Conservation (phyloP, 2,797 vertebrate genomes). For the Dromococcyx pavoninus region DNA sequence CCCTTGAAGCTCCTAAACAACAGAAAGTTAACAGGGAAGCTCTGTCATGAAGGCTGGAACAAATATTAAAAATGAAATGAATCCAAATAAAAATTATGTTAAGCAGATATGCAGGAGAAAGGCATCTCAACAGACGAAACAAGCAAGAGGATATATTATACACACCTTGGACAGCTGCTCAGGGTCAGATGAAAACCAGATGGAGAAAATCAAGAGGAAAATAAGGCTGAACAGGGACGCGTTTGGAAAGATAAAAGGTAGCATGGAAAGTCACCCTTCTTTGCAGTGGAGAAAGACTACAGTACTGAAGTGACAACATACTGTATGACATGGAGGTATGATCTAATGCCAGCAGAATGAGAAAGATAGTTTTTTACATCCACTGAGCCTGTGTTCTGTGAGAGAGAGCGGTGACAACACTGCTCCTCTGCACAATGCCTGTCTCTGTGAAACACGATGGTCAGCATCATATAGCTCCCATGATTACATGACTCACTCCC, state of each 20-base stretch:
- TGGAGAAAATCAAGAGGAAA: slow-evolving; percentile 33
- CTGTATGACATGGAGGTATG: background rate
- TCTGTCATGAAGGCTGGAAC: background rate
- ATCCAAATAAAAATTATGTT: slow-evolving; percentile 22
- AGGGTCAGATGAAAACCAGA: slow-evolving; percentile 51
- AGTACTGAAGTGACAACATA: background rate
- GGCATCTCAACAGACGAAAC: slow-evolving; percentile 25
- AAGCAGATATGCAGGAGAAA: slow-evolving; percentile 24
- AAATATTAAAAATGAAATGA: background rate
- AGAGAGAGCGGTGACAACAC: background rate
- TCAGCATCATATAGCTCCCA: background rate
- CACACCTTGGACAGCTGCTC: slow-evolving; percentile 65
- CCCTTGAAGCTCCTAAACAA: background rate
- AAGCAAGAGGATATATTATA: background rate
- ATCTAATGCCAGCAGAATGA: background rate
- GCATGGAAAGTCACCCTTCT: slow-evolving; percentile 24
- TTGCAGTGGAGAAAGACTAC: background rate
- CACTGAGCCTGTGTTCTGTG: background rate
- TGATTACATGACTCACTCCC: background rate
- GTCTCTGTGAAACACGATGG: background rate
- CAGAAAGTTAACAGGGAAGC: background rate
- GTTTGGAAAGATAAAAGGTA: slow-evolving; percentile 35
- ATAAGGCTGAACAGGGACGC: background rate
- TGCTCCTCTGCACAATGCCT: background rate
- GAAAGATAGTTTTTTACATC: background rate